Evolutionary conservation across 2,113 vertebrate genomes (phyloP).

Genomic region (Dromiciops gliroides): DNA sequence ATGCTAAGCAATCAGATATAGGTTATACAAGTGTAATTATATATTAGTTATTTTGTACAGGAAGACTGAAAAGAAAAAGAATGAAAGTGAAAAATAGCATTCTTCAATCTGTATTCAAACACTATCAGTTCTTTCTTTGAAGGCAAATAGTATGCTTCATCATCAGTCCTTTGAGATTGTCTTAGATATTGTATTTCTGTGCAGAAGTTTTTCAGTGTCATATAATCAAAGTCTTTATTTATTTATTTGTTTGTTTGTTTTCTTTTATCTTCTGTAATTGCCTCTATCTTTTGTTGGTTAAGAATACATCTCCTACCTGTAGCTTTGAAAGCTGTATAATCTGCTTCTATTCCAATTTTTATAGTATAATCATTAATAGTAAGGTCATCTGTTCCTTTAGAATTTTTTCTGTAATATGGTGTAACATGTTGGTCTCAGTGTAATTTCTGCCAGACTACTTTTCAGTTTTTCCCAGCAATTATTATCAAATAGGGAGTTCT

Average conservation of each 20-base stretch:
- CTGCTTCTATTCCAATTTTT: neutral
- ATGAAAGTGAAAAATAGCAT: too few species aligned
- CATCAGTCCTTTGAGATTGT: too few species aligned
- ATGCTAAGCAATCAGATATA: too few species aligned
- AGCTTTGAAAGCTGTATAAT: neutral
- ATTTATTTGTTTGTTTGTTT: too few species aligned
- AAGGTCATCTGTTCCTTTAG: neutral
- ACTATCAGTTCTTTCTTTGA: too few species aligned
- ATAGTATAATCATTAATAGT: neutral
- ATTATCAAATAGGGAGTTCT: neutral
- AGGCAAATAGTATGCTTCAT: too few species aligned
- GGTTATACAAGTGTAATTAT: too few species aligned
- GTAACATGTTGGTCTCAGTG: neutral
- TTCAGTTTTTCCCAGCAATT: neutral
- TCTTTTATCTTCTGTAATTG: neutral
- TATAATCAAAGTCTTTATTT: too few species aligned
- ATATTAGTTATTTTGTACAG: too few species aligned
- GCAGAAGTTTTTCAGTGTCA: neutral
- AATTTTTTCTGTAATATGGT: neutral
- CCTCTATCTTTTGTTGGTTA: neutral
- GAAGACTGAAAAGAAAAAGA: too few species aligned
- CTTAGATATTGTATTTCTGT: too few species aligned
- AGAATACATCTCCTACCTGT: neutral
- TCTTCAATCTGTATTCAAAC: too few species aligned
- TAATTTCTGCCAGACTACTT: neutral